Base-by-base conservation (phyloP, 2,888 invertebrate genomes). In the Drosophila mercatorum region DNA sequence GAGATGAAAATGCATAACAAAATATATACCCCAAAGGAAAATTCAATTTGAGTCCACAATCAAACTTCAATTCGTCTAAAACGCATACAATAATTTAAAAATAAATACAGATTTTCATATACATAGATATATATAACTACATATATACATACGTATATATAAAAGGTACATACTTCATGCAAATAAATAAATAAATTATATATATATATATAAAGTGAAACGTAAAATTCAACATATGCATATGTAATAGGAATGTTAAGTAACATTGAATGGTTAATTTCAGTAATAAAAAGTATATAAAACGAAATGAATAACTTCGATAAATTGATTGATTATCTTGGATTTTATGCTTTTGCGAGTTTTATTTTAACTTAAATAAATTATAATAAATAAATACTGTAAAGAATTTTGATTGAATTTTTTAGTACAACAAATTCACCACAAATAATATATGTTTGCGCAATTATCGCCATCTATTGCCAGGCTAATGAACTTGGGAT, bases 41-140 rank as follows among this genome's bases (percentile, higher is more conserved):
- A 60, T 72, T 68, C 52, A 73, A 75, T 72, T 74, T 70, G 70
- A 81, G 83, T 88, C 88, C 88, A 84, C 79, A 78, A 83, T 80
- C 86, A 85, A 83, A 85, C 86, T 85, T 88, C 80, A 85, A 84
- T 84, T 84, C 83, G 83, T 88, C 83, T 82, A 78, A 84, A 70
- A 69, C 46, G 63, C 70, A 84, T 71, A 88, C 80, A 89, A 89
- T 84, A 84, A 82, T 68, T 72, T 53, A 56, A 56, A 44, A 56
- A 57, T 12, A 53, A 55, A 53, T 55, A 14, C 78, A 63, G 62
- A 76, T 78, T 60, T 78, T 68, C 76, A 73, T 76, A 78, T 78
- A 78, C 63, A 70, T 69, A 41, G n/a, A 46, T 36, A 62, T 72
- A 67, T 46, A 67, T 46, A 34, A 51, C 49, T 51, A 17, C 17